phyloP scores from a whole-genome alignment of 2,113 vertebrate genomes.

The Litocranius walleri region DNA sequence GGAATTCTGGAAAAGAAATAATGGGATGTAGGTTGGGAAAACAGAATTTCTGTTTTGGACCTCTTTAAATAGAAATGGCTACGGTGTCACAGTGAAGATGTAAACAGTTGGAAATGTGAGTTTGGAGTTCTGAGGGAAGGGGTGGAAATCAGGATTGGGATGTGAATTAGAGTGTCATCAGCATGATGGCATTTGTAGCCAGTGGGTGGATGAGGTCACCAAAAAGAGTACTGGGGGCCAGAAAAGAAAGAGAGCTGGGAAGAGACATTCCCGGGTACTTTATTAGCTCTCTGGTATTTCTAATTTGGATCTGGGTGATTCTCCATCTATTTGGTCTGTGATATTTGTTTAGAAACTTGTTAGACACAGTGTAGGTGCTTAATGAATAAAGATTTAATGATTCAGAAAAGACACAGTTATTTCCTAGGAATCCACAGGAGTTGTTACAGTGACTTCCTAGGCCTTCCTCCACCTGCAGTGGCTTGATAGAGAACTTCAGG shows the following conservation, averaged over 20 bases:
- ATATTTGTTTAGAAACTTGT: not conserved
- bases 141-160: not conserved
- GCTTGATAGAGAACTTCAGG: not conserved
- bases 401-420: not conserved
- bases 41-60: not conserved
- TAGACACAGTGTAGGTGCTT: not conserved
- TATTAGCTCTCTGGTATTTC: not conserved
- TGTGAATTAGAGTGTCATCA: not conserved
- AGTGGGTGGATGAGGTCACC: not conserved
- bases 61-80: not conserved
- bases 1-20: not conserved
- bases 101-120: not conserved
- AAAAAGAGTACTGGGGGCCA: not conserved
- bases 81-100: not conserved
- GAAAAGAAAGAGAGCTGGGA: not conserved
- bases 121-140: not conserved
- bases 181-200: not conserved
- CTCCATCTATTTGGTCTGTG: not conserved
- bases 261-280: not conserved
- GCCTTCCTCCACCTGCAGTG: not conserved
- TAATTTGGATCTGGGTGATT: not conserved
- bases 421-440: not conserved
- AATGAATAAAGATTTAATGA: not conserved
- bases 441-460: not conserved
- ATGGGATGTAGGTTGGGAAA: not conserved